phyloP scores from a whole-genome alignment of 2,888 invertebrate genomes.

The Dryobota labecula region DNA sequence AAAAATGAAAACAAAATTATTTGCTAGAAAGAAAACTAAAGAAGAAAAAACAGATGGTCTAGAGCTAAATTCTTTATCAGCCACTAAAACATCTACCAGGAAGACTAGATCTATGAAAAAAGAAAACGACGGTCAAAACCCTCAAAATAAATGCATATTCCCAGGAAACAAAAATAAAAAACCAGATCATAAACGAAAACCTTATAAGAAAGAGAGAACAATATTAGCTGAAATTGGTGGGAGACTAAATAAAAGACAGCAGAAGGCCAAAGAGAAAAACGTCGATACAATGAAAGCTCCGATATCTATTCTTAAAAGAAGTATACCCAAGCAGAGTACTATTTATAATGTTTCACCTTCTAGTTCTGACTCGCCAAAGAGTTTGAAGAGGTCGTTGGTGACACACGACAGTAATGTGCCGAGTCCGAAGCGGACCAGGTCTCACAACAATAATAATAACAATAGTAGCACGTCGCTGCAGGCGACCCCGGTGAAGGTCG shows the following conservation, averaged over 20 bases:
- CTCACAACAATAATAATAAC: slow-evolving; percentile 40
- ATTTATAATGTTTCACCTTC: slow-evolving; percentile 77
- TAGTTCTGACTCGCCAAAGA: slow-evolving; percentile 70
- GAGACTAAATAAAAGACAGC: slow-evolving; percentile 78
- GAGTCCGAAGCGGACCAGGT: slow-evolving; percentile 73
- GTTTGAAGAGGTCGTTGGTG: slow-evolving; percentile 72
- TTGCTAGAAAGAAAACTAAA: slow-evolving; percentile 21
- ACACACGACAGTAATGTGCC: slow-evolving; percentile 66
- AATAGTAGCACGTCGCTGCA: slow-evolving; percentile 47
- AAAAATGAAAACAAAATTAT: slow-evolving; percentile 31
- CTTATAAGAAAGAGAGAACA: slow-evolving; percentile 35
- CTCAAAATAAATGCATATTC: slow-evolving; percentile 19
- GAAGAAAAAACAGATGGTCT: slow-evolving; percentile 11
- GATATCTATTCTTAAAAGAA: slow-evolving; percentile 66
- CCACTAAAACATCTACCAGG: slow-evolving; percentile 44
- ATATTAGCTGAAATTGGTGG: slow-evolving; percentile 60
- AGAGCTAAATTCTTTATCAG: slow-evolving; percentile 27
- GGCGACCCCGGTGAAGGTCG: slow-evolving; percentile 67
- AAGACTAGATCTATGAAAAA: slow-evolving; percentile 67
- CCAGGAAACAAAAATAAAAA: slow-evolving; percentile 44
- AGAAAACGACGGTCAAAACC: slow-evolving; percentile 47
- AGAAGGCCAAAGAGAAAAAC: slow-evolving; percentile 63
- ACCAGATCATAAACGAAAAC: slow-evolving; percentile 28
- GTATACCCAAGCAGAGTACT: slow-evolving; percentile 73
- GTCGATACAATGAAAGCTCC: slow-evolving; percentile 46